These are phyloP conservation scores for Patella depressa DNA, from an alignment of 2,888 invertebrate genomes.

Conservation along the genomic window DNA sequence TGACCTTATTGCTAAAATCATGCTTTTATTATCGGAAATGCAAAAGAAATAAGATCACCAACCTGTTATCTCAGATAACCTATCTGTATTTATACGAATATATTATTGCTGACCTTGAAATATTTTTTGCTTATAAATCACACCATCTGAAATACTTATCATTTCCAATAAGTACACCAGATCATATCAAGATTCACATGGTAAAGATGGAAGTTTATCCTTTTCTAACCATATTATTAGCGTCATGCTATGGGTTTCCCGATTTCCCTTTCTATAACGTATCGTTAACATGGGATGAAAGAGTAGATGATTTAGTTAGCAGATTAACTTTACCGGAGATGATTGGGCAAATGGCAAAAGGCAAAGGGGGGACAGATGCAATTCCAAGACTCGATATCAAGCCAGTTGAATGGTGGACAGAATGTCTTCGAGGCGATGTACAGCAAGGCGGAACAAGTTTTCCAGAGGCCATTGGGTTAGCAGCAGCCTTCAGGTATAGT, in stretches of 20 bases:
- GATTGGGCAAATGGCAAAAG: not conserved
- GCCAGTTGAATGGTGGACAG: slow-evolving; percentile 17
- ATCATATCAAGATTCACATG: too few species aligned
- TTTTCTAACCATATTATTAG: not conserved
- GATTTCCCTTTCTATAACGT: not conserved
- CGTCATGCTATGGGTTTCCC: not conserved
- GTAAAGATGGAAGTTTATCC: not conserved
- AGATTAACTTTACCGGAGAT: not conserved
- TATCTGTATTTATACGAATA: too few species aligned
- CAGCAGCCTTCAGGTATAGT: slow-evolving; percentile 26
- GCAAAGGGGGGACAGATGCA: slow-evolving; percentile 6
- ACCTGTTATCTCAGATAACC: too few species aligned
- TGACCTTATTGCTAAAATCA: too few species aligned
- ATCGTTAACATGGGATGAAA: not conserved
- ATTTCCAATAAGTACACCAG: too few species aligned
- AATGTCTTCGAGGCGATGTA: slow-evolving; percentile 15
- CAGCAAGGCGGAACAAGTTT: slow-evolving; percentile 6
- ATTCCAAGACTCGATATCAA: slow-evolving; percentile 13
- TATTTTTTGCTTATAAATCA: too few species aligned
- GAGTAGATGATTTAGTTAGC: not conserved
- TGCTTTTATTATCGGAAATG: too few species aligned
- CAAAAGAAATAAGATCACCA: too few species aligned
- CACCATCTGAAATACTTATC: too few species aligned
- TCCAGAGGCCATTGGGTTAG: slow-evolving; percentile 14
- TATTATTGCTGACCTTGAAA: too few species aligned